A percentile compares a stretch with the other conserved stretches of the same genome.
Evolutionary conservation across 2,113 vertebrate genomes (phyloP).

Genomic region (Porphyrio hochstetteri): DNA sequence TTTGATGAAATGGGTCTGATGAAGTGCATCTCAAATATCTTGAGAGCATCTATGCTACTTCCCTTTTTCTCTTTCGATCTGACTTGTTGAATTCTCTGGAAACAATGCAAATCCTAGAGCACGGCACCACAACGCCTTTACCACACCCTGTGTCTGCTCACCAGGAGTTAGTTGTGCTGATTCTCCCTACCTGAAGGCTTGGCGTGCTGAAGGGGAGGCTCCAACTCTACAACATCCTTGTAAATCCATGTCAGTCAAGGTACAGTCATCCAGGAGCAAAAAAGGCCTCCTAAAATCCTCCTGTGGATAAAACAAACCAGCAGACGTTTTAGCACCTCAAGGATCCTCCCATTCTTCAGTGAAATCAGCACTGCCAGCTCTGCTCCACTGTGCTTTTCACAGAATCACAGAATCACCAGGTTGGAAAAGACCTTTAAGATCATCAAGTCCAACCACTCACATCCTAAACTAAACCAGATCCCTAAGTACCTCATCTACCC

Average conservation of each 20-base stretch:
- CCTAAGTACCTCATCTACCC: no score
- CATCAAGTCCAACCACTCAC: no score
- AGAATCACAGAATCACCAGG: no score
- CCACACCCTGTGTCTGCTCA: background rate
- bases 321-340: background rate
- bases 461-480: no score
- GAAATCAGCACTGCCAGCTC: background rate
- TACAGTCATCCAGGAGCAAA: background rate
- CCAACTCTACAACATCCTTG: background rate
- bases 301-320: background rate
- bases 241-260: background rate
- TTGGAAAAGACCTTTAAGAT: no score
- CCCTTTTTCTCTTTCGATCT: background rate
- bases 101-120: background rate
- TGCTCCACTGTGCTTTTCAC: background rate
- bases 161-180: background rate
- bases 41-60: background rate
- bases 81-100: background rate
- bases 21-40: background rate
- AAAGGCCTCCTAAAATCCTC: background rate
- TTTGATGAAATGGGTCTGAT: background rate
- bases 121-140: background rate
- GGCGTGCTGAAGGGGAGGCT: background rate
- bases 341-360: background rate
- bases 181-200: background rate